phyloP scores from a whole-genome alignment of 2,888 invertebrate species.

The Mesorhabditis spiculigera region DNA sequence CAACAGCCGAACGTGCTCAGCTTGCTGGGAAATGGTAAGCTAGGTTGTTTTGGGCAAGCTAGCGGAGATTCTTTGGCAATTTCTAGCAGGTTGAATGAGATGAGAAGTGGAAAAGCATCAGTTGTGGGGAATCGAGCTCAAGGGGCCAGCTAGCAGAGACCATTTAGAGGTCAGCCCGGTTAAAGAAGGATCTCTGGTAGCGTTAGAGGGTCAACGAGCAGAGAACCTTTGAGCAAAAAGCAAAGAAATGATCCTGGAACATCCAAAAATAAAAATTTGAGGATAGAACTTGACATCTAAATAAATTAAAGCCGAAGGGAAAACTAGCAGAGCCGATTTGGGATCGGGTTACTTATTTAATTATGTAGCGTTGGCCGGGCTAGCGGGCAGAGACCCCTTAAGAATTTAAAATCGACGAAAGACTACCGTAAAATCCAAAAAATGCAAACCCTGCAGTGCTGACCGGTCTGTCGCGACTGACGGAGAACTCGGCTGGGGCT shows the following conservation, averaged over 20 bases:
- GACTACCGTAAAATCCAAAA: not conserved
- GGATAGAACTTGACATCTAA: too few species aligned
- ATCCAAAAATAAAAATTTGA: too few species aligned
- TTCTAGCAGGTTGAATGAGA: not conserved
- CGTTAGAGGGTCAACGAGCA: not conserved
- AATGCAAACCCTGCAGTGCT: conserved; percentile 16
- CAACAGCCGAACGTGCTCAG: conserved; percentile 37
- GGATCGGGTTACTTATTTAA: too few species aligned
- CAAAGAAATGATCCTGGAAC: not conserved
- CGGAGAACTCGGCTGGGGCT: conserved; percentile 9
- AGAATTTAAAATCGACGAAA: not conserved
- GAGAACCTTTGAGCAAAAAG: not conserved
- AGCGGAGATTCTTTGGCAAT: not conserved
- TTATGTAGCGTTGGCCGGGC: too few species aligned
- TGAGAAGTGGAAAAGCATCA: not conserved
- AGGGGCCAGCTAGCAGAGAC: too few species aligned
- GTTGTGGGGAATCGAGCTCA: not conserved
- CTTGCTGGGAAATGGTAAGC: conserved; percentile 40
- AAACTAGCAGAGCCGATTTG: too few species aligned
- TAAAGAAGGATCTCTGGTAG: too few species aligned
- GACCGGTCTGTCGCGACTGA: conserved; percentile 19
- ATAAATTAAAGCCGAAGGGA: too few species aligned
- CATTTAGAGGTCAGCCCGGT: too few species aligned
- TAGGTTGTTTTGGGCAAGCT: not conserved
- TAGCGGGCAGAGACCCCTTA: too few species aligned